Base-by-base conservation (phyloP, 2,113 vertebrate genomes). In the Chaetodon auriga region DNA sequence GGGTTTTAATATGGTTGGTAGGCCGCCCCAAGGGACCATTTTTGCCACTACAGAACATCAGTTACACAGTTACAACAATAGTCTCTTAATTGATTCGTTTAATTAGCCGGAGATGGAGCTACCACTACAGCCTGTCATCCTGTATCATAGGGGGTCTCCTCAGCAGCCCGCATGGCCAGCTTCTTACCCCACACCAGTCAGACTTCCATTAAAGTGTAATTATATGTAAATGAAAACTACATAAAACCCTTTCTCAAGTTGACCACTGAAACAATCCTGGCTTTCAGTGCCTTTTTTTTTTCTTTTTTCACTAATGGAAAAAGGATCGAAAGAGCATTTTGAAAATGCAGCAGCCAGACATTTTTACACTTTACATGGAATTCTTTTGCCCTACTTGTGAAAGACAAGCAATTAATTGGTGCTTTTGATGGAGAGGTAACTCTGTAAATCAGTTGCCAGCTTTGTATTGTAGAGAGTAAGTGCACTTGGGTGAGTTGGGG, bases 51-150 rank as follows among this genome's bases (percentile, higher is more conserved):
- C 95, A 95, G 96, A 97, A 97, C 97, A 98, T 97, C 97, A 97
- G 97, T 97, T 97, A 96, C 96, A 95, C 96, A 95, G 97, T 96
- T 96, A 96, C 95, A 95, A 97, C 96, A 96, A 96, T 95, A 97
- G 96, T 96, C 95, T 96, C 95, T 97, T 99, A 99, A 99, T 99
- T 99, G 98, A 99, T 99, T 99, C 96, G 96, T 98, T 99, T 99
- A 99, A 99, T 99, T 99, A 99, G 97, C 97, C 95, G 92, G 96
- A 97, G 97, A 97, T 96, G 96, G 96, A 96, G 96, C 95, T 95
- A 94, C 90, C 85, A 90, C 93, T 94, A 92, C 93, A 86, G 96
- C 96, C 95, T 97, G 97, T 97, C 96, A 97, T 97, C 93, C 93
- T 89, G 93, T 96, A 95, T 95, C 92, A 87, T 81, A 95, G 94